Percentiles rank a stretch among this genome's conserved stretches.
Conservation (phyloP, 2,797 vertebrate genomes). For the Triplophysa yarkandensis region DNA sequence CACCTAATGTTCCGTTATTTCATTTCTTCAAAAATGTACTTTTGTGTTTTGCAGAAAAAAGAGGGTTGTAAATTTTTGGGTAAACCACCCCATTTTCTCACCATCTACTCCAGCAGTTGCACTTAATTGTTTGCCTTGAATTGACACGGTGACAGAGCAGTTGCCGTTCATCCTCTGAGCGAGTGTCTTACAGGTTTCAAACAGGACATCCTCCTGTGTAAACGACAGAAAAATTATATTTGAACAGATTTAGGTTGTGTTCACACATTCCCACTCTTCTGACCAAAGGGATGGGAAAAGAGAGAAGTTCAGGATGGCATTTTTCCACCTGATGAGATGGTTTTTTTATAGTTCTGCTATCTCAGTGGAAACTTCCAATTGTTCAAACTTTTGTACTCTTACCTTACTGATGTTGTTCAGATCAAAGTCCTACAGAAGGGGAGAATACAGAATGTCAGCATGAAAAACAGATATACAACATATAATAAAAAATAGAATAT, state of each 20-base stretch:
- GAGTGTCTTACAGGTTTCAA: background rate
- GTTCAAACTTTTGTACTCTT: background rate
- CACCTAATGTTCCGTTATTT: too few relatives aligned
- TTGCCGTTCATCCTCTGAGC: background rate
- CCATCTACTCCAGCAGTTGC: background rate
- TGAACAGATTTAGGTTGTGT: background rate
- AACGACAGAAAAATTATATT: background rate
- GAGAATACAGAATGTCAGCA: background rate
- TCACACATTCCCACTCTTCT: background rate
- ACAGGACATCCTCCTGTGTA: background rate
- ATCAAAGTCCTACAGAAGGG: background rate
- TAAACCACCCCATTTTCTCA: slow-evolving; percentile 10
- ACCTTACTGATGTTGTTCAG: background rate
- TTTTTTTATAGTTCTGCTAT: slow-evolving; percentile 45
- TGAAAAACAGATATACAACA: background rate
- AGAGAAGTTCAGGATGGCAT: slow-evolving; percentile 65
- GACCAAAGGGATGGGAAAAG: slow-evolving; percentile 54
- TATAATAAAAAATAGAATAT: too few relatives aligned
- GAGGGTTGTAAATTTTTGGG: too few relatives aligned
- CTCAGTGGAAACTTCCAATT: slow-evolving; percentile 36
- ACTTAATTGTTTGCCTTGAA: background rate
- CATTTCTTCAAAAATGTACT: too few relatives aligned
- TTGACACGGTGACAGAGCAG: background rate
- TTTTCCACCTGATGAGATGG: slow-evolving; percentile 62
- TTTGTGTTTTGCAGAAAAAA: too few relatives aligned